Conservation (phyloP, 2,113 vertebrate genomes). For the Rafetus swinhoei region DNA sequence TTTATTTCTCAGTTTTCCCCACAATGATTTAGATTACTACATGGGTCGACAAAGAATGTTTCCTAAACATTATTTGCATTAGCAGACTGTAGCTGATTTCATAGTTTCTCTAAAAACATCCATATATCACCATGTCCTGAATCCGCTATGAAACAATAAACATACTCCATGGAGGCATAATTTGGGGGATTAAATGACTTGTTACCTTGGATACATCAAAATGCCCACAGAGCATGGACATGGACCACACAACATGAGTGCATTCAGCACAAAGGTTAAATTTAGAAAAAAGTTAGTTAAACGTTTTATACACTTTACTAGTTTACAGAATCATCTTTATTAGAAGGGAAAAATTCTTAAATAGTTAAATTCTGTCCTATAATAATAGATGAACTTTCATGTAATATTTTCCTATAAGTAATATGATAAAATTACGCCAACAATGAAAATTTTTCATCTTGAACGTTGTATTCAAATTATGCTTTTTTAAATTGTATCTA, state of each 20-base stretch:
- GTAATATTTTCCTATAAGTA: not conserved
- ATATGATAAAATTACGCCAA: not conserved
- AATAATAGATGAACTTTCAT: not conserved
- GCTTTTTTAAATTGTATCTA: not conserved
- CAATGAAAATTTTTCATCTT: not conserved
- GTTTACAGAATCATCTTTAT: not conserved
- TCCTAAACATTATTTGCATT: not conserved
- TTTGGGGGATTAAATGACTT: not conserved
- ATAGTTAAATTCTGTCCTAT: not conserved
- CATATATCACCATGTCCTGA: not conserved
- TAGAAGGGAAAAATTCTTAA: not conserved
- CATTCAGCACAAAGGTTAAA: not conserved
- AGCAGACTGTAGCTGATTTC: not conserved
- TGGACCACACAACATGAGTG: not conserved
- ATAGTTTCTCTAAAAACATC: not conserved
- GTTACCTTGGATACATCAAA: accelerated
- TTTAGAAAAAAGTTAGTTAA: not conserved
- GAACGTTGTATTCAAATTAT: not conserved
- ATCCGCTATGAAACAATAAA: not conserved
- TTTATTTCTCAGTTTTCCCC: not conserved
- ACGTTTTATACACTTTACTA: not conserved
- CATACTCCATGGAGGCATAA: not conserved
- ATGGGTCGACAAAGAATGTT: not conserved
- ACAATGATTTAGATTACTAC: not conserved
- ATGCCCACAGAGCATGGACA: not conserved